Evolutionary conservation across 2,113 vertebrate genomes (phyloP), one percentile per base, ranked within the genome.

Genomic region (Rana temporaria): DNA sequence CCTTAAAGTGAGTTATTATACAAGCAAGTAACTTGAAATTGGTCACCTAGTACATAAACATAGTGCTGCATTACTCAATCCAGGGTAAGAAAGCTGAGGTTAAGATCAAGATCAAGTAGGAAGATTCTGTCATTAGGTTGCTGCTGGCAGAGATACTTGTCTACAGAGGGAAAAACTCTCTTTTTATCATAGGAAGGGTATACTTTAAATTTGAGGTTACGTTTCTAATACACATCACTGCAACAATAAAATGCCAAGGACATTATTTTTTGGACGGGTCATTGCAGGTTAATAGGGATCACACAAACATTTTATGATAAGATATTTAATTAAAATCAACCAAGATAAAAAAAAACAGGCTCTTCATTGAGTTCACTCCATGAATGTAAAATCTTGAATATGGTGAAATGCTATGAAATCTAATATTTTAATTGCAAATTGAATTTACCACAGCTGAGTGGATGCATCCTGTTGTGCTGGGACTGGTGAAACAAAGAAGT

Each of bases 371-470:
- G 22, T 24, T 77, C 19, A 5, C 32, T 42, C 42, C 30, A 52
- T 22, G 60, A 53, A 1, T 16, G 38, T 26, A 30, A 53, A 7
- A 22, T 30, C 60, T 77, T 77, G 20, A 16, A 52, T 77, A 77
- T 76, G 20, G 57, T 22, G 15, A 76, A 76, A 60, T 64, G 12
- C 15, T 18, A 64, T 52, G 59, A 77, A 65, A 77, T 48, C 74
- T 77, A 77, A 63, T 64, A 77, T 77, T 65, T 77, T 77, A 64
- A 64, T 65, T 52, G 62, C n/a, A 77, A 63, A 77, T 77, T 26
- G 26, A 65, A 77, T 77, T 77, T 77, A 77, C 59, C 64, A 52
- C 34, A 34, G 26, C 74, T 64, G 60, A 64, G 26, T 77, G 9
- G 62, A 77, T 64, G 64, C 62, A 65, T 77, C 74, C 74, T 77